Conservation (phyloP, 2,113 vertebrate genomes). For the Serinus canaria region DNA sequence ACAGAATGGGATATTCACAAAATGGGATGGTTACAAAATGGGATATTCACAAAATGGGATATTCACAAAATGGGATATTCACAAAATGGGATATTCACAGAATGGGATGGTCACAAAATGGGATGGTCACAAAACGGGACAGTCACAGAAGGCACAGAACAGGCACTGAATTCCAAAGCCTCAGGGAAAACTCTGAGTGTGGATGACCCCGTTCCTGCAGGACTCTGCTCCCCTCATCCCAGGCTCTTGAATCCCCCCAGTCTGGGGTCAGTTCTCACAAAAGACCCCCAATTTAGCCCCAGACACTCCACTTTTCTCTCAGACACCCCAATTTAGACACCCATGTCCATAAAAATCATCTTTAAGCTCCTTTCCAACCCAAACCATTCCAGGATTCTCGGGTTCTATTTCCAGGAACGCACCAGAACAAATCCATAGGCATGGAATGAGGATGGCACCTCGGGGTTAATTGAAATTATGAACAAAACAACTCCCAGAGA, state of each 20-base stretch:
- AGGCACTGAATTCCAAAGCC: background rate
- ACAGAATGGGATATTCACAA: background rate
- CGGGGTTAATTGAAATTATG: background rate
- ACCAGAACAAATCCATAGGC: background rate
- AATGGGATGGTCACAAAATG: too few relatives aligned
- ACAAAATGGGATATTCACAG: too few relatives aligned
- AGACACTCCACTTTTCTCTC: background rate
- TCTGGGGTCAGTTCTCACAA: background rate
- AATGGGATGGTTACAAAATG: background rate
- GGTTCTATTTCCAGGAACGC: background rate
- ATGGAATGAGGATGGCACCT: background rate
- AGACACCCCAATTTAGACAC: background rate
- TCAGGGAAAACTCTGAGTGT: fast-evolving
- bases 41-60: too few relatives aligned
- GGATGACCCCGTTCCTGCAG: background rate
- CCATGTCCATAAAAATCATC: background rate
- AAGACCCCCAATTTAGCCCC: background rate
- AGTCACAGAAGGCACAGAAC: background rate
- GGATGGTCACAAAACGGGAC: too few relatives aligned
- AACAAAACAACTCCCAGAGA: background rate
- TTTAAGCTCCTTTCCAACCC: background rate
- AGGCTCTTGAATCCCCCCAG: too few relatives aligned
- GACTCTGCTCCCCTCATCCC: background rate
- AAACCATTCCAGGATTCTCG: background rate
- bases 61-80: too few relatives aligned